Base-by-base conservation (phyloP, 2,797 vertebrate genomes). In the Clamator glandarius region DNA sequence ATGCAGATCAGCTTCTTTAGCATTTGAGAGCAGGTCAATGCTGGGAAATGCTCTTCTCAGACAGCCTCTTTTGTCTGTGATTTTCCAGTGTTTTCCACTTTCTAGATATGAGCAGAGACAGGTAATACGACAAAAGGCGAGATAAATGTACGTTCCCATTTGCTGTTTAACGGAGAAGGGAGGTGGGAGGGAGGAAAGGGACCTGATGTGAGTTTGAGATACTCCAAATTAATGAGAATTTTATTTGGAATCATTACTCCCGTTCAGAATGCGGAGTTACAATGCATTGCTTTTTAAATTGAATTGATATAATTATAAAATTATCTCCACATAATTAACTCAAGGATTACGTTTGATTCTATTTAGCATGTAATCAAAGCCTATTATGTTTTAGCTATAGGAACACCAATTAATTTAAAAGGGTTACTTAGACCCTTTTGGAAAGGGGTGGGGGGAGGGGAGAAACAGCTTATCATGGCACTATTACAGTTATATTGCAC, bases 1-100 rank as follows among this genome's bases (percentile, higher is more conserved):
- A 99, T 98, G 98, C 98, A 99, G 98, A 99, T 99, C 97, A 98
- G 97, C 97, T 97, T 97, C 97, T 97, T 97, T 96, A 97, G 98
- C 98, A 97, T 98, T 98, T 97, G 98, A 98, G 98, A 98, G 97
- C 98, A 97, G 98, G 98, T 98, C 98, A 98, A 98, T 97, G 97
- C 98, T 98, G 98, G 98, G 98, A 98, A 98, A 98, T 87, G 97
- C 94, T 97, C 97, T 97, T 97, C 98, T 97, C 97, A 96, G 97
- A 98, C 98, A 98, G 98, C 96, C 92, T 73, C 96, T 97, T 98
- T 98, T 98, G 97, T 98, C 97, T 96, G 95, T 97, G 96, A 97
- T 98, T 97, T 98, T 97, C 96, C 96, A 96, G 95, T 76, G 87
- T 95, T 96, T 96, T 93, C 96, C 97, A 97, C 96, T 98, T 98